Evolutionary conservation across 2,888 invertebrate genomes (phyloP).

Genomic region (Cremastobaeus sp.): DNA sequence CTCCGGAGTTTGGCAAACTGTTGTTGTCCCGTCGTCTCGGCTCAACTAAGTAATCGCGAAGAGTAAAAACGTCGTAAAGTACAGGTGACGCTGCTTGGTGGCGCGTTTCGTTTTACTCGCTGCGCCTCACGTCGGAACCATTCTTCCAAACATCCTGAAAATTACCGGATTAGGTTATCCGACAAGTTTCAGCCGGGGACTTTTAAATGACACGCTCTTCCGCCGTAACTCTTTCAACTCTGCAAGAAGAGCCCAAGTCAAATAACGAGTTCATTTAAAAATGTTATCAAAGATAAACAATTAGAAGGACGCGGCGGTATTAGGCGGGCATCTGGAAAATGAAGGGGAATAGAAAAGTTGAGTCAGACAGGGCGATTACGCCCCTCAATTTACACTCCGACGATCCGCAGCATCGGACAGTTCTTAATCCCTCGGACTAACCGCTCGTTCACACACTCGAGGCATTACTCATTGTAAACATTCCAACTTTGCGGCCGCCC

Average conservation of each 20-base stretch:
- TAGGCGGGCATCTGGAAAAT: no score
- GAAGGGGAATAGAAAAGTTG: background rate
- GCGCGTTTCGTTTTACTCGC: constrained; percentile 37
- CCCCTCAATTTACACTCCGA: constrained; percentile 36
- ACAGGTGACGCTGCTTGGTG: constrained; percentile 65
- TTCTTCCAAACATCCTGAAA: constrained; percentile 50
- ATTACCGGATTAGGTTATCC: constrained; percentile 41
- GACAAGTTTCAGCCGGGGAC: background rate
- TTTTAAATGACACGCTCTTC: no score
- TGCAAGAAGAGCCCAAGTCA: no score
- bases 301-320: background rate
- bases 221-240: no score
- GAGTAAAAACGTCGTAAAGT: constrained; percentile 69
- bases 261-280: constrained; percentile 1
- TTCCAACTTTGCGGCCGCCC: constrained; percentile 29
- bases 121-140: constrained; percentile 59
- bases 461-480: constrained; percentile 56
- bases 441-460: constrained; percentile 33
- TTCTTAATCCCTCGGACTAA: constrained; percentile 45
- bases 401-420: constrained; percentile 25
- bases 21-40: constrained; percentile 47
- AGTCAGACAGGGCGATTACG: constrained; percentile 33
- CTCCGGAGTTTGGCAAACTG: constrained; percentile 62
- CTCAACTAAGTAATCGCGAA: constrained; percentile 66
- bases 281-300: constrained; percentile 15